These are phyloP conservation scores for Chelon auratus DNA, from an alignment of 2,797 vertebrate species.

Conservation along the genomic window DNA sequence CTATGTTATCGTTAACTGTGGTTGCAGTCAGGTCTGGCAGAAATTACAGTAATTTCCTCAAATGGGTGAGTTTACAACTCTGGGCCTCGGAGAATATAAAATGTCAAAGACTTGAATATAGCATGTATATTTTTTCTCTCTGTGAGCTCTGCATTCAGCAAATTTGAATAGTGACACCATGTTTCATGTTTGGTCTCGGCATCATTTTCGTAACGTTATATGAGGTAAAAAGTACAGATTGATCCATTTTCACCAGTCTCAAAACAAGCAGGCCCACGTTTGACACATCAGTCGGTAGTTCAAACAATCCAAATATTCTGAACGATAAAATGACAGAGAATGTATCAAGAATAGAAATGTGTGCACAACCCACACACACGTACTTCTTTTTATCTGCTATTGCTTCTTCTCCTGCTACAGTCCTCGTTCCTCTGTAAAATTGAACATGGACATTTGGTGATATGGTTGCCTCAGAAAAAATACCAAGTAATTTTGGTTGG, in stretches of 20 bases:
- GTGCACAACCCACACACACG: constrained; percentile 20
- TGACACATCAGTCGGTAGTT: constrained; percentile 37
- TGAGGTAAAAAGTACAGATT: constrained; percentile 10
- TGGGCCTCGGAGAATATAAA: constrained; percentile 32
- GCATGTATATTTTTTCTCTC: constrained; percentile 23
- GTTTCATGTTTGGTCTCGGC: constrained; percentile 28
- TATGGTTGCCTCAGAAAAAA: neutral
- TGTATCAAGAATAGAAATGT: constrained; percentile 22
- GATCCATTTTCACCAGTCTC: constrained; percentile 25
- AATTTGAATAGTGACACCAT: constrained; percentile 9
- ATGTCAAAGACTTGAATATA: constrained; percentile 42
- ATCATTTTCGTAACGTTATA: neutral
- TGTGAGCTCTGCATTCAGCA: constrained; percentile 7
- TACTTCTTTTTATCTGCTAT: constrained; percentile 32
- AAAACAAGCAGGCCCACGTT: constrained; percentile 28
- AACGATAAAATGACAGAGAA: constrained; percentile 32
- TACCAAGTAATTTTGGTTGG: neutral
- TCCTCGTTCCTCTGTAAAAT: constrained; percentile 2
- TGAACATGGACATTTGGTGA: constrained; percentile 10
- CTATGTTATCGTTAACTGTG: constrained; percentile 42
- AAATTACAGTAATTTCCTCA: constrained; percentile 51
- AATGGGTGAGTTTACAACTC: constrained; percentile 35
- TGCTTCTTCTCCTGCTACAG: constrained; percentile 27
- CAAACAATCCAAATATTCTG: constrained; percentile 19
- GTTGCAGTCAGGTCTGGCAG: constrained; percentile 37